Conservation (phyloP, 2,888 invertebrate species). For the Lacanobia oleracea region DNA sequence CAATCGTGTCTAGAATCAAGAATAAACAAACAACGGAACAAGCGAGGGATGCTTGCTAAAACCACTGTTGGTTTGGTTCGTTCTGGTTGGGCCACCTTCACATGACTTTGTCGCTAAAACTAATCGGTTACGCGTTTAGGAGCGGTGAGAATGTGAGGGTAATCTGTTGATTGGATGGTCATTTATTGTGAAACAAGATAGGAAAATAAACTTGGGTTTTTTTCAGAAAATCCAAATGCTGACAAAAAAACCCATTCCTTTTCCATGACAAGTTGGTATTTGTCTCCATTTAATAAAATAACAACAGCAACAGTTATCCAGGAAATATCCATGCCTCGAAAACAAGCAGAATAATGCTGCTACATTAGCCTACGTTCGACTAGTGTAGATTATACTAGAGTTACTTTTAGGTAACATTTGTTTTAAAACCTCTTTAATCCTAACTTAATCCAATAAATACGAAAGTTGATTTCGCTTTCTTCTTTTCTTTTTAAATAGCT, state of each 20-base stretch:
- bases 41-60: constrained; percentile 49
- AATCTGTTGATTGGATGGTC: background rate
- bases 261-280: background rate
- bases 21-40: constrained; percentile 18
- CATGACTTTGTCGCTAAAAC: constrained; percentile 56
- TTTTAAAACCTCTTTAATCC: background rate
- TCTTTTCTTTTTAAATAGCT: too few species aligned
- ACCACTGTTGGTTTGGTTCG: constrained; percentile 54
- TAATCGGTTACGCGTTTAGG: constrained; percentile 46
- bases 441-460: too few species aligned
- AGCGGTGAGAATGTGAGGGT: constrained; percentile 7
- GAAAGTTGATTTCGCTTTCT: too few species aligned
- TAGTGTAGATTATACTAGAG: background rate
- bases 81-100: constrained; percentile 64
- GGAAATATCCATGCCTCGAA: background rate
- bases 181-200: background rate
- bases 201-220: too few species aligned
- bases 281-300: background rate
- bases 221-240: too few species aligned
- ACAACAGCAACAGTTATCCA: too few species aligned
- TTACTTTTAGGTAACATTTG: background rate
- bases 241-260: too few species aligned
- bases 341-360: background rate
- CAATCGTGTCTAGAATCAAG: constrained; percentile 14
- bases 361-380: background rate